A percentile compares a stretch with the other conserved stretches of the same genome.
Conservation (phyloP, 2,113 vertebrate species). For the Cathartes aura region DNA sequence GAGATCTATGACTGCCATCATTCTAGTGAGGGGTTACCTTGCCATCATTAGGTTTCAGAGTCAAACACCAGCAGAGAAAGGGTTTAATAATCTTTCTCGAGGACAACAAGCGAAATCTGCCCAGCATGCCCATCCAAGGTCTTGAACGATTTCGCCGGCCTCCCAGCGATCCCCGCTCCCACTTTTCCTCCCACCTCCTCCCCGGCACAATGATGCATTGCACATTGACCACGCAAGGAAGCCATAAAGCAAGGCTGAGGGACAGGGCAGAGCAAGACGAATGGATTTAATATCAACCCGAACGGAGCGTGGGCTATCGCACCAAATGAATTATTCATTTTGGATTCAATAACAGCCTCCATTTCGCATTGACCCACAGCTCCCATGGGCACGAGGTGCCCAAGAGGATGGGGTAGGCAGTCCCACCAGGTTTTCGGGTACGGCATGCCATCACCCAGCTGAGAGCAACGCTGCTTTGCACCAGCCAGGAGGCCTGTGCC, state of each 20-base stretch:
- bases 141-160: not conserved
- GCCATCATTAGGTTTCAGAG: not conserved
- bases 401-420: not conserved
- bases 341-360: not conserved
- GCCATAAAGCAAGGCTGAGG: not conserved
- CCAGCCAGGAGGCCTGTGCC: not conserved
- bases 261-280: not conserved
- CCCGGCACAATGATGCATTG: not conserved
- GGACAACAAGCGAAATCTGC: not conserved
- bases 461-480: rapidly evolving
- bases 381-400: not conserved
- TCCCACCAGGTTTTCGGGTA: rapidly evolving
- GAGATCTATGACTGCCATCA: not conserved
- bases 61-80: not conserved
- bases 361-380: not conserved
- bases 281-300: constrained; percentile 52
- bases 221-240: not conserved
- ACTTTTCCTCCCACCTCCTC: not conserved
- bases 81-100: not conserved
- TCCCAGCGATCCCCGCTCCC: not conserved
- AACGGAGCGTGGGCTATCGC: not conserved
- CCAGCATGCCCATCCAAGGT: not conserved
- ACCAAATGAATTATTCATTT: constrained; percentile 22
- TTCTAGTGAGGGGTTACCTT: not conserved
- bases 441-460: not conserved